Percentiles rank a stretch among this genome's conserved stretches.
These are phyloP conservation scores for Gari tellinella DNA, from an alignment of 2,888 invertebrate species.

Conservation along the genomic window DNA sequence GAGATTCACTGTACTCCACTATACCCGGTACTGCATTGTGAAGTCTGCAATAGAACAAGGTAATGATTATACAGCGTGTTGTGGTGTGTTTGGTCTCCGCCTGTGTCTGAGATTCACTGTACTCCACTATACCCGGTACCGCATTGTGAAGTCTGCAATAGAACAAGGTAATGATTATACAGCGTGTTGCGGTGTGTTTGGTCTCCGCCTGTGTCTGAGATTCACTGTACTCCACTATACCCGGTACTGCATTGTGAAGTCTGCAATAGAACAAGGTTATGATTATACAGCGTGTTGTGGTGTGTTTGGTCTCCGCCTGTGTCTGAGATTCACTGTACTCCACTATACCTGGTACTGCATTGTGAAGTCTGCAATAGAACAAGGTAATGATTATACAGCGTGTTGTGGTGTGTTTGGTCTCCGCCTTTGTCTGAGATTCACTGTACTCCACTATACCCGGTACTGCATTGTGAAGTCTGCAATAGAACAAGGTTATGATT, in stretches of 20 bases:
- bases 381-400: neutral
- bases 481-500: too few species aligned
- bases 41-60: conserved; percentile 8
- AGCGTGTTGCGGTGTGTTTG: conserved; percentile 12
- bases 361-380: conserved; percentile 22
- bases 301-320: too few species aligned
- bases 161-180: neutral
- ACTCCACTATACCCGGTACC: conserved; percentile 45
- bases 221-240: conserved; percentile 37
- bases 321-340: conserved; percentile 12
- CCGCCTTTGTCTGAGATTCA: too few species aligned
- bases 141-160: conserved; percentile 24
- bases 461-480: too few species aligned
- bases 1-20: conserved; percentile 24
- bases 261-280: neutral
- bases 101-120: neutral
- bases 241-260: conserved; percentile 28
- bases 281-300: conserved; percentile 18
- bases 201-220: too few species aligned
- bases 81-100: too few species aligned
- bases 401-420: too few species aligned
- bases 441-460: too few species aligned
- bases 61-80: conserved; percentile 17
- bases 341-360: conserved; percentile 39
- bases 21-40: conserved; percentile 38